Conservation (phyloP, 2,113 vertebrate species). For the Campylorhamphus procurvoides region DNA sequence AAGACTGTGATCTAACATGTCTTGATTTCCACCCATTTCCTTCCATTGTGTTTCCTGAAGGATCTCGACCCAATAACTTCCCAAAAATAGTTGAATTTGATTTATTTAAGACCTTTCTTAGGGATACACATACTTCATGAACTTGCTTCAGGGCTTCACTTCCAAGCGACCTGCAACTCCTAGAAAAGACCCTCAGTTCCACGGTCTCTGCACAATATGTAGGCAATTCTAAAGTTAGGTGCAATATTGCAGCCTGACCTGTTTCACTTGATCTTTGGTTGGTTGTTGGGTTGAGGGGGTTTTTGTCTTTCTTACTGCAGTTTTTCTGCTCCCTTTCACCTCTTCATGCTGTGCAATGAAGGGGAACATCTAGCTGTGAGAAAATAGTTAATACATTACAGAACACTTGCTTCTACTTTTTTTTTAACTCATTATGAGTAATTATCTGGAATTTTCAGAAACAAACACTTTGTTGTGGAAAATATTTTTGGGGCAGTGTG, state of each 20-base stretch:
- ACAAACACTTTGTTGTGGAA: constrained; percentile 23
- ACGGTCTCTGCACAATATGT: accelerated
- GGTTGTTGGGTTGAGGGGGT: background rate
- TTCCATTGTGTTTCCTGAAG: background rate
- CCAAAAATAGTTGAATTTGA: background rate
- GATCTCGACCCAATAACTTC: background rate
- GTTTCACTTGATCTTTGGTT: background rate
- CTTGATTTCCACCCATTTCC: background rate
- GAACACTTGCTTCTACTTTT: constrained; percentile 40
- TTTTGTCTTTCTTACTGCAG: background rate
- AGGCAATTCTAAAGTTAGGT: background rate
- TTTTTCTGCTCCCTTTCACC: background rate
- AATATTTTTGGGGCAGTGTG: background rate
- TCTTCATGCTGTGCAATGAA: background rate
- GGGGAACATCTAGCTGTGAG: constrained; percentile 25
- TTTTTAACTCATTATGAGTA: constrained; percentile 33
- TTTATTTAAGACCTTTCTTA: background rate
- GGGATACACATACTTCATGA: background rate
- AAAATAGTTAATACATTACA: background rate
- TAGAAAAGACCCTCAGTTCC: background rate
- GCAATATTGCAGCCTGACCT: background rate
- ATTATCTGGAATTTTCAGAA: constrained; percentile 33
- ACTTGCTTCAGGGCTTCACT: background rate
- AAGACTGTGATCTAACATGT: background rate
- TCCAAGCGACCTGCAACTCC: background rate